Conservation (phyloP, 2,888 invertebrate genomes). For the Chymomyza amoena region DNA sequence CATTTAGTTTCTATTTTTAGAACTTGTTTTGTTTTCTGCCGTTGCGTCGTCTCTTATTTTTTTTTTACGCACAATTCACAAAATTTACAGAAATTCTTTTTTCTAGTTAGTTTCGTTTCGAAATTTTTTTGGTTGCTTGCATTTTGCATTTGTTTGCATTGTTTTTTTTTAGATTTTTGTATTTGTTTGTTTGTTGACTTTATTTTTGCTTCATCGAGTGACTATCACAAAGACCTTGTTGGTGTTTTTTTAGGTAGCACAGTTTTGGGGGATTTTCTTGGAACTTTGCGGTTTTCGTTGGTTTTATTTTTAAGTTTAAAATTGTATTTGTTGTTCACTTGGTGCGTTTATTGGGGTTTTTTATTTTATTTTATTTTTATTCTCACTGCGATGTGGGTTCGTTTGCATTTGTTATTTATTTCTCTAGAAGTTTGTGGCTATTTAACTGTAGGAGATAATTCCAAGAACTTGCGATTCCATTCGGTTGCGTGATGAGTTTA, state of each 20-base stretch:
- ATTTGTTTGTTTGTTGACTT: not conserved
- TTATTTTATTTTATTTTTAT: slow-evolving; percentile 16
- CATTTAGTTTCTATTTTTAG: slow-evolving; percentile 50
- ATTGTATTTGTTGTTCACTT: slow-evolving; percentile 27
- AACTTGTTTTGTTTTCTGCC: slow-evolving; percentile 17
- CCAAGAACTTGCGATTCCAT: not conserved
- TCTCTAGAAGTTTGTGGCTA: slow-evolving; percentile 18
- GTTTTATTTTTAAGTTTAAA: not conserved
- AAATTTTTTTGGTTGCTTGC: slow-evolving; percentile 18
- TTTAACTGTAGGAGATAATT: not conserved
- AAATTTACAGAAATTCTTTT: not conserved
- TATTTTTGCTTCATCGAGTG: slow-evolving; percentile 2
- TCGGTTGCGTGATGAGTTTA: not conserved
- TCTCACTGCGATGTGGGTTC: slow-evolving; percentile 11
- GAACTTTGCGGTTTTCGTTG: slow-evolving; percentile 40
- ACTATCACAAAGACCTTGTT: slow-evolving; percentile 25
- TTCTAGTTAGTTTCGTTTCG: slow-evolving; percentile 4
- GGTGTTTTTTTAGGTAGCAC: slow-evolving; percentile 55
- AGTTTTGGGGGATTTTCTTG: slow-evolving; percentile 61
- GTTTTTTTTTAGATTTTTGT: slow-evolving; percentile 1
- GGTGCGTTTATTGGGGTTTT: slow-evolving; percentile 20
- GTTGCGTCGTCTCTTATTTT: slow-evolving; percentile 23
- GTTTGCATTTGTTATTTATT: slow-evolving; percentile 37
- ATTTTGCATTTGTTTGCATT: not conserved
- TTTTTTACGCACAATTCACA: slow-evolving; percentile 38